A percentile compares a stretch with the other conserved stretches of the same genome.
These are phyloP conservation scores for Phengaris arion DNA, from an alignment of 2,888 invertebrate genomes.

Conservation along the genomic window DNA sequence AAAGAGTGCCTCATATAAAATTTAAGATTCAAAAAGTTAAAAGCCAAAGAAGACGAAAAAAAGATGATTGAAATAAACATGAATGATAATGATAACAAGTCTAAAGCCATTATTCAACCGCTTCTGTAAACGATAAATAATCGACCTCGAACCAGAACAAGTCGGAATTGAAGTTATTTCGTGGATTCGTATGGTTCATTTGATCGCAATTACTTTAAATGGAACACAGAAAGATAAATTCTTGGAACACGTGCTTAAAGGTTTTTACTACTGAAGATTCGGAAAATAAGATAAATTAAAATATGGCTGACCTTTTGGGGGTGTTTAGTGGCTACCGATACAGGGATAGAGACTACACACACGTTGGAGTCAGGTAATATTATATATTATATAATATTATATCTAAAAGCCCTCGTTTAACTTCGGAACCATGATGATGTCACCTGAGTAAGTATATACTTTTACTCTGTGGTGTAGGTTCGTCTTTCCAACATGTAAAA, in stretches of 20 bases:
- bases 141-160: neutral
- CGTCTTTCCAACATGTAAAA: too few species aligned
- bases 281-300: neutral
- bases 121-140: neutral
- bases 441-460: too few species aligned
- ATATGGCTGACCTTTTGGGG: neutral
- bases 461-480: too few species aligned
- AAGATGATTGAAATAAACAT: neutral
- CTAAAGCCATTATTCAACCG: neutral
- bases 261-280: neutral
- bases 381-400: too few species aligned
- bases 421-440: too few species aligned
- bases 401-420: too few species aligned
- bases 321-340: too few species aligned
- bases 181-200: neutral
- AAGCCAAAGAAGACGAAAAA: neutral
- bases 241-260: neutral
- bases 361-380: too few species aligned
- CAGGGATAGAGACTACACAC: too few species aligned
- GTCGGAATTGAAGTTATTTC: slow-evolving; percentile 1
- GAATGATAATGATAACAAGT: neutral
- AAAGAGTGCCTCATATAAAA: too few species aligned
- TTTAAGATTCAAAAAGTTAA: neutral
- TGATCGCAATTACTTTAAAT: slow-evolving; percentile 6
- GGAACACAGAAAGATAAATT: neutral